These are phyloP conservation scores for Oreamnos americanus DNA, from an alignment of 2,113 vertebrate genomes.

Conservation along the genomic window DNA sequence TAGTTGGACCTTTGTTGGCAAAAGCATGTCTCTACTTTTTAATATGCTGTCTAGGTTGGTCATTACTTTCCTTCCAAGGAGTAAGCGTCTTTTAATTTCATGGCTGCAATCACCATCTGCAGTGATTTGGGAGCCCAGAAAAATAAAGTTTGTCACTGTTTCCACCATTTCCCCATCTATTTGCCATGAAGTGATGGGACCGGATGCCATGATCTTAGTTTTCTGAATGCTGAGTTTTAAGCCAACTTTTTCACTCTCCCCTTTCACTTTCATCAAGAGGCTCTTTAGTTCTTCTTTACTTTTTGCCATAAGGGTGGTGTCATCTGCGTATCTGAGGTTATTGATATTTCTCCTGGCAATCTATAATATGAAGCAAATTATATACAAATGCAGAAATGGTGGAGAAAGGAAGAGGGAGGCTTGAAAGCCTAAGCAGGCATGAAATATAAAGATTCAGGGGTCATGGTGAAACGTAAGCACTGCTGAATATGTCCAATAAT, in stretches of 20 bases:
- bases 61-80: neutral
- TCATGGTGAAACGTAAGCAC: neutral
- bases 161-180: neutral
- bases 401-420: neutral
- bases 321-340: neutral
- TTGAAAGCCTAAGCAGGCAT: neutral
- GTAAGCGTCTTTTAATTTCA: neutral
- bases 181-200: neutral
- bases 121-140: neutral
- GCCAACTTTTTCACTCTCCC: neutral
- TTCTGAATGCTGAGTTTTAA: neutral
- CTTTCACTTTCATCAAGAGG: neutral
- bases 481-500: neutral
- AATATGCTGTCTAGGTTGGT: neutral
- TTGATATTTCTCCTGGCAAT: neutral
- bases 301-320: neutral
- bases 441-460: neutral
- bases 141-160: neutral
- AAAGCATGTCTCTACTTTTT: neutral
- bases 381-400: neutral
- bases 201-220: neutral
- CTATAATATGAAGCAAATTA: neutral
- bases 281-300: neutral
- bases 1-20: neutral
- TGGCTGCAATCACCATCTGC: neutral